Percentiles rank a stretch among this genome's conserved stretches.
Conservation (phyloP, 2,888 invertebrate species). For the Acleris sparsana region DNA sequence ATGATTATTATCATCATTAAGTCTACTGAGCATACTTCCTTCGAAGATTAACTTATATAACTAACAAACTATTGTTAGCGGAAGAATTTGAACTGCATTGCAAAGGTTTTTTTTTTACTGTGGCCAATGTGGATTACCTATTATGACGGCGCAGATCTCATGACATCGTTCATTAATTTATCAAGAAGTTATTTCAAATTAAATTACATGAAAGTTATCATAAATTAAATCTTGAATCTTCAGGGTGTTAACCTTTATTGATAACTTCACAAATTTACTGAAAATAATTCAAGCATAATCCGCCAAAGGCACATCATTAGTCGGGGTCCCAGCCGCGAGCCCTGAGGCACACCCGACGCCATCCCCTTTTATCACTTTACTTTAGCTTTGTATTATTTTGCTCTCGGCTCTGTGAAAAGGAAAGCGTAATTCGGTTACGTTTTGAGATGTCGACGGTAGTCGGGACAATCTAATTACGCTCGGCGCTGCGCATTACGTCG, state of each 20-base stretch:
- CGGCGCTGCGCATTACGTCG: constrained; percentile 70
- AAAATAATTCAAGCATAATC: constrained; percentile 7
- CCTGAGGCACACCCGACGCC: constrained; percentile 69
- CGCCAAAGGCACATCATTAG: constrained; percentile 36
- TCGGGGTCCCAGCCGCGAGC: constrained; percentile 65
- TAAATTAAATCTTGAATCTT: background rate
- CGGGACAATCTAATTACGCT: constrained; percentile 79
- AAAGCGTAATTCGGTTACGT: constrained; percentile 81
- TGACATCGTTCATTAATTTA: too few relatives aligned
- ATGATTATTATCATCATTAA: too few relatives aligned
- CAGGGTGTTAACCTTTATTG: constrained; percentile 1
- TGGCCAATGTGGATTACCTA: too few relatives aligned
- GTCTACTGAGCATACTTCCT: too few relatives aligned
- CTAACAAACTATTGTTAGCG: too few relatives aligned
- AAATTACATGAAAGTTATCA: too few relatives aligned
- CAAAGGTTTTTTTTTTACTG: too few relatives aligned
- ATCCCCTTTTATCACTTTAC: constrained; percentile 70
- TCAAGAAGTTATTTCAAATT: too few relatives aligned
- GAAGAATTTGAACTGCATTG: too few relatives aligned
- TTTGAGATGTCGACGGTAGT: constrained; percentile 76
- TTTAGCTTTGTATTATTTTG: constrained; percentile 80
- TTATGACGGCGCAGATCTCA: too few relatives aligned
- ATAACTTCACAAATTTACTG: constrained; percentile 3
- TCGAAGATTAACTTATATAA: too few relatives aligned
- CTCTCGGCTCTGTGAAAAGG: constrained; percentile 76